Evolutionary conservation across 1,140 invertebrate species (phyloP).

Genomic region (Vollenhovia emeryi): DNA sequence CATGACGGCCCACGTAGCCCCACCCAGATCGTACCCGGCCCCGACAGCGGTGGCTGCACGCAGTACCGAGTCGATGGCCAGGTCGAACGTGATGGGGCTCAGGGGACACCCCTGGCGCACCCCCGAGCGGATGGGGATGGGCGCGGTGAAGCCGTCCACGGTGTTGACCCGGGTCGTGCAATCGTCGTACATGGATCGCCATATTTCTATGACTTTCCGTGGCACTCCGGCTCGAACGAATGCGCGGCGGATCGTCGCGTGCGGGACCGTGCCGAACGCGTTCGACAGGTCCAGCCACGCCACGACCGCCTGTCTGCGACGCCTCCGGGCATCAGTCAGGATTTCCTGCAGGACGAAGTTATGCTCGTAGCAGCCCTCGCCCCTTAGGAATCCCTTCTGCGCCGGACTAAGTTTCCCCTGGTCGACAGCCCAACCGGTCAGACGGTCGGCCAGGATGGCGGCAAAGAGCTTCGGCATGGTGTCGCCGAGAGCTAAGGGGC

Average conservation of each 20-base stretch:
- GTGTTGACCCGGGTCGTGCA: not conserved
- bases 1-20: too few relatives aligned
- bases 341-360: slow-evolving; percentile 1
- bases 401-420: slow-evolving; percentile 28
- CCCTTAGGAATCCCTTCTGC: slow-evolving; percentile 76
- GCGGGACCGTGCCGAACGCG: not conserved
- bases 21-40: too few relatives aligned
- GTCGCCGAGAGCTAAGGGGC: not conserved
- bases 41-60: too few relatives aligned
- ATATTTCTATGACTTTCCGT: not conserved
- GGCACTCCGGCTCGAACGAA: not conserved
- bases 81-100: too few relatives aligned
- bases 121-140: too few relatives aligned
- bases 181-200: not conserved
- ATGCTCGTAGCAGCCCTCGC: slow-evolving; percentile 77
- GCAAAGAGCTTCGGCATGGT: not conserved
- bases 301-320: not conserved
- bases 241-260: not conserved
- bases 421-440: too few relatives aligned
- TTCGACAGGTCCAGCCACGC: too few relatives aligned
- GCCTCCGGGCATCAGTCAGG: not conserved
- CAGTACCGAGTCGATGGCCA: too few relatives aligned
- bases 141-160: not conserved
- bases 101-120: too few relatives aligned
- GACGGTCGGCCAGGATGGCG: slow-evolving; percentile 5